Percentiles rank a stretch among this genome's conserved stretches.
phyloP scores from a whole-genome alignment of 2,113 vertebrate genomes.

The Lepisosteus oculatus region DNA sequence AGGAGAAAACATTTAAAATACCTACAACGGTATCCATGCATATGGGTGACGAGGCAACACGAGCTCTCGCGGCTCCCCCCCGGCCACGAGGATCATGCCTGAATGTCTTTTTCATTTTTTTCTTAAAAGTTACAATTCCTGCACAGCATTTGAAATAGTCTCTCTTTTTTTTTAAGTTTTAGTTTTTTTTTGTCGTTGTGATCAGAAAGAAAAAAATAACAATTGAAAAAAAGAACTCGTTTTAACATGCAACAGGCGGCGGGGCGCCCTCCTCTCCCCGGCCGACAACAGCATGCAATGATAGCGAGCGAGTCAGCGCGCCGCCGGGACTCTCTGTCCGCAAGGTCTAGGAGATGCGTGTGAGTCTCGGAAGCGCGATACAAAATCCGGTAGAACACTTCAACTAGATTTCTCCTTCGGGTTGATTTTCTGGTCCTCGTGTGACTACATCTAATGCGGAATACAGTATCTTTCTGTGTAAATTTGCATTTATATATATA shows the following conservation, averaged over 20 bases:
- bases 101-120: slow-evolving; percentile 36
- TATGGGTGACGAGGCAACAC: slow-evolving; percentile 59
- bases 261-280: slow-evolving; percentile 33
- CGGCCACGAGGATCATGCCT: slow-evolving; percentile 59
- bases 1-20: slow-evolving; percentile 64
- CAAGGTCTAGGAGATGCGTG: slow-evolving; percentile 60
- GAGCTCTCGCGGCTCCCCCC: slow-evolving; percentile 27
- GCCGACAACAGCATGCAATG: slow-evolving; percentile 45
- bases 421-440: not conserved
- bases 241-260: slow-evolving; percentile 62
- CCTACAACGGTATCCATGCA: slow-evolving; percentile 77
- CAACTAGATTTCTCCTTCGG: slow-evolving; percentile 14
- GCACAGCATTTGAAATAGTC: slow-evolving; percentile 21
- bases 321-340: not conserved
- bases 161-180: slow-evolving; percentile 28
- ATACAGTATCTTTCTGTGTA: slow-evolving; percentile 33
- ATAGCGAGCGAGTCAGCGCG: slow-evolving; percentile 28
- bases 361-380: slow-evolving; percentile 63
- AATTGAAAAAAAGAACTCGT: slow-evolving; percentile 21
- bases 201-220: slow-evolving; percentile 34
- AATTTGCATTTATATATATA: slow-evolving; percentile 8
- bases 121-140: slow-evolving; percentile 35
- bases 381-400: slow-evolving; percentile 68
- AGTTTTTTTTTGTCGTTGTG: slow-evolving; percentile 26
- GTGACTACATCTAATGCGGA: slow-evolving; percentile 44